Evolutionary conservation across 2,797 vertebrate species (phyloP).

Genomic region (Triplophysa yarkandensis): DNA sequence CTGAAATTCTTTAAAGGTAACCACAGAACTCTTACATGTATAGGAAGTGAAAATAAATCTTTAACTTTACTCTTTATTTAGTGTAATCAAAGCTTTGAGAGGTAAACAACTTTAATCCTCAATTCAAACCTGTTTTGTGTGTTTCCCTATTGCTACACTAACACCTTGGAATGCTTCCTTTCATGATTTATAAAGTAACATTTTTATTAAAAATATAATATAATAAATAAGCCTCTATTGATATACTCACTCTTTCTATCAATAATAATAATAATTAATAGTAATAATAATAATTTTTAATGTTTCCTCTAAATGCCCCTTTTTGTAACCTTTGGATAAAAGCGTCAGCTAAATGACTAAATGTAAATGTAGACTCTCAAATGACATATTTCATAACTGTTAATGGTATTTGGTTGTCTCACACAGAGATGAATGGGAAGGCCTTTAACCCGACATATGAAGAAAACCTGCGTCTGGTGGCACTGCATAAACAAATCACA

Average conservation of each 20-base stretch:
- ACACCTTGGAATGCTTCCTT: too few relatives aligned
- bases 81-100: not conserved
- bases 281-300: too few relatives aligned
- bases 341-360: too few relatives aligned
- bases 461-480: slow-evolving; percentile 94
- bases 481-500: slow-evolving; percentile 91
- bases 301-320: too few relatives aligned
- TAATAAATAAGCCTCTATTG: too few relatives aligned
- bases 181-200: too few relatives aligned
- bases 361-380: too few relatives aligned
- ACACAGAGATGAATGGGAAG: slow-evolving; percentile 96
- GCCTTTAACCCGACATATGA: slow-evolving; percentile 98
- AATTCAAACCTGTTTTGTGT: not conserved
- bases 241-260: too few relatives aligned
- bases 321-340: too few relatives aligned
- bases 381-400: not conserved
- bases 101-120: not conserved
- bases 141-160: not conserved
- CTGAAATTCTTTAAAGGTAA: slow-evolving; percentile 94
- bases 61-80: not conserved
- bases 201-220: too few relatives aligned
- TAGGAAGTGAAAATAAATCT: not conserved
- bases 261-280: not conserved
- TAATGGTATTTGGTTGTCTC: not conserved
- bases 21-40: slow-evolving; percentile 38